Percentiles rank a stretch among this genome's conserved stretches.
Conservation (phyloP, 1,140 invertebrate genomes). For the Drosophila sulfurigaster region DNA sequence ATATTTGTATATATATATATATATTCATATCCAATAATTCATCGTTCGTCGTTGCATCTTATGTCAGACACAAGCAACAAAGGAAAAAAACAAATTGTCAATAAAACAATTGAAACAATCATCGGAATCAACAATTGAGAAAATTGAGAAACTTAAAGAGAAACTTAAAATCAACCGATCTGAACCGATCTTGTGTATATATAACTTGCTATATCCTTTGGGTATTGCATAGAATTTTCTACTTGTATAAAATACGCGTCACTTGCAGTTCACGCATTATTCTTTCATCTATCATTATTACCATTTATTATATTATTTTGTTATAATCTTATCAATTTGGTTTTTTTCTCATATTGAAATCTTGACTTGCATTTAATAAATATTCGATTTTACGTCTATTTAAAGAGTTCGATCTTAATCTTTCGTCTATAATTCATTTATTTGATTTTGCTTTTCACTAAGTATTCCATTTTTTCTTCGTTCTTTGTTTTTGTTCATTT, state of each 20-base stretch:
- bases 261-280: constrained; percentile 68
- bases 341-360: constrained; percentile 23
- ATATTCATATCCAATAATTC: constrained; percentile 24
- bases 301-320: constrained; percentile 11
- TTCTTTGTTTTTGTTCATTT: not conserved
- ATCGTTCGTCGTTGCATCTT: constrained; percentile 6
- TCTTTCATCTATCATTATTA: constrained; percentile 30
- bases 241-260: constrained; percentile 61
- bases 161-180: constrained; percentile 26
- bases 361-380: constrained; percentile 40
- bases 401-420: constrained; percentile 22
- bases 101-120: constrained; percentile 79
- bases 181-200: constrained; percentile 21
- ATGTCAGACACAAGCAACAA: not conserved
- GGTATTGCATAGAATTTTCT: constrained; percentile 69
- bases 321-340: not conserved
- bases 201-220: constrained; percentile 59
- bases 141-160: constrained; percentile 47
- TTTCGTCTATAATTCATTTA: constrained; percentile 33
- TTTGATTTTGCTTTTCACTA: constrained; percentile 31
- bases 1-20: constrained; percentile 5
- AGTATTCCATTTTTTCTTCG: constrained; percentile 1
- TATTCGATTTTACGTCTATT: constrained; percentile 39
- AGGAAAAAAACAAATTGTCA: constrained; percentile 63
- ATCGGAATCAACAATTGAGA: constrained; percentile 53